Evolutionary conservation across 2,113 vertebrate species (phyloP), one percentile per base, ranked within the genome.

Genomic region (Rhipidura dahli): DNA sequence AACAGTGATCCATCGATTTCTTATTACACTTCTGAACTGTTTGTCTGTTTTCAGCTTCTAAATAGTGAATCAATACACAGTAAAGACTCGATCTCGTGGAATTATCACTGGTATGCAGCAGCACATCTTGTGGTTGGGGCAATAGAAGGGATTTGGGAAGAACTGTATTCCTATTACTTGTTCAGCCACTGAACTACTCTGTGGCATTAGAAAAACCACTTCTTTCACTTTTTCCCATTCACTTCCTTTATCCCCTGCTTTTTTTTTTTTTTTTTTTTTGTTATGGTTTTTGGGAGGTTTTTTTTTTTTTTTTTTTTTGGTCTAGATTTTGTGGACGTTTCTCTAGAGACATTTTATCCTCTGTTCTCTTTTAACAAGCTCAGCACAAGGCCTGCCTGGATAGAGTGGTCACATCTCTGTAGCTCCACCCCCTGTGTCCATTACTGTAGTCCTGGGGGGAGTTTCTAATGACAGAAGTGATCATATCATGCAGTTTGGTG

Each of bases 1-100:
- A 90, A 97, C 94, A 95, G 81, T 77, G 59, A 79, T 68, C 77
- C 51, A 83, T 89, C 97, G 84, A 96, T 78, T 91, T 77, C 86
- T 87, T 87, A 59, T 47, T 78, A 56, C 15, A 4, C 30, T 93
- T 97, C 89, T 93, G 65, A 89, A 82, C 69, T 82, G 60, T 84
- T 85, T 89, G 73, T 68, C 85, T 94, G 83, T 89, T 91, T 91
- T 76, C 82, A 77, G 57, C 51, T 89, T 90, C 79, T 90, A 91
- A 80, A 87, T 28, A 90, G 69, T 84, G 84, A 93, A 78, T 89
- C 91, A 72, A 72, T 49, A 81, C 51, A 91, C 64, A 91, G 75
- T 70, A 33, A 94, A 83, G 76, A 28, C 76, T 63, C 73, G 35
- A 66, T 75, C 68, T 92, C 47, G 40, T 84, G 45, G 56, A 82